Conservation (phyloP, 2,113 vertebrate genomes). For the Laticauda colubrina region DNA sequence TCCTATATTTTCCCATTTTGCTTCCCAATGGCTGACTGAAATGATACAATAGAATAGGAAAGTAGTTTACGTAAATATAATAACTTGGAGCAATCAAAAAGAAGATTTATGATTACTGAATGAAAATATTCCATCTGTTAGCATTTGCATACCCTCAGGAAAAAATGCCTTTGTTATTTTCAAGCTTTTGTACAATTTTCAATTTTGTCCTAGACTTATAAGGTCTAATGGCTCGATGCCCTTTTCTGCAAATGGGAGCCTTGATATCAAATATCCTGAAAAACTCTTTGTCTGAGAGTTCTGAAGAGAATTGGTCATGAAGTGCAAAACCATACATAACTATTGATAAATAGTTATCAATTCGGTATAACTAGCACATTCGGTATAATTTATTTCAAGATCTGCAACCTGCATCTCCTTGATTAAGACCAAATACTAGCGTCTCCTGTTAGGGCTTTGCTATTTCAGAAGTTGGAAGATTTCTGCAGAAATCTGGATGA, state of each 20-base stretch:
- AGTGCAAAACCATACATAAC: neutral
- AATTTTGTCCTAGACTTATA: neutral
- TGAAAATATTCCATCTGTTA: neutral
- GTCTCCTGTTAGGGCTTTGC: neutral
- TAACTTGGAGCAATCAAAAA: neutral
- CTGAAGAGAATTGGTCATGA: neutral
- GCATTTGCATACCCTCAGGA: neutral
- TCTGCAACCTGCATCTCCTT: neutral
- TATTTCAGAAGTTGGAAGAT: neutral
- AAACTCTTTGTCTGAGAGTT: neutral
- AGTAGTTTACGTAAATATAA: neutral
- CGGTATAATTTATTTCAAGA: neutral
- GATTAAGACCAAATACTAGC: neutral
- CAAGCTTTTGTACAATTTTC: neutral
- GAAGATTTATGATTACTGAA: neutral
- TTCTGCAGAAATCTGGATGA: neutral
- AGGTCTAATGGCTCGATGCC: neutral
- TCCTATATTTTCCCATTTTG: neutral
- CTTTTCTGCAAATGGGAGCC: neutral
- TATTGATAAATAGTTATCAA: neutral
- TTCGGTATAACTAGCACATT: neutral
- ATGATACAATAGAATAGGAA: neutral
- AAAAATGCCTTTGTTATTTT: neutral
- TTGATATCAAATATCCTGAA: neutral
- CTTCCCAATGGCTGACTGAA: neutral